Conservation (phyloP, 2,113 vertebrate genomes). For the Capra hircus region DNA sequence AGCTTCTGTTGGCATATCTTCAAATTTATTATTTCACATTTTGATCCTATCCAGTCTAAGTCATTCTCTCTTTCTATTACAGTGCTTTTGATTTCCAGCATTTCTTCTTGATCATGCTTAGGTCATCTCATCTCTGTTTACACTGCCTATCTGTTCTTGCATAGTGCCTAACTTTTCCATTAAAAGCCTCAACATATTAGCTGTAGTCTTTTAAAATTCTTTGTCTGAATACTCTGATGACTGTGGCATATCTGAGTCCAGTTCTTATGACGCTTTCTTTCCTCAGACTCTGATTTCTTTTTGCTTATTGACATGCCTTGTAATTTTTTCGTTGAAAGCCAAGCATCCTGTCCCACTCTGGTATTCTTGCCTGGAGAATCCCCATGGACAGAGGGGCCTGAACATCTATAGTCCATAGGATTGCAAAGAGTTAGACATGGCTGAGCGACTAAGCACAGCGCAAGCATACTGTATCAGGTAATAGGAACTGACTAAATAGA, state of each 20-base stretch:
- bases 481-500: not conserved
- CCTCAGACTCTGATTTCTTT: not conserved
- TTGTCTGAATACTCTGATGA: not conserved
- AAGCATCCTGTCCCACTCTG: not conserved
- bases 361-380: not conserved
- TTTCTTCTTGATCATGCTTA: not conserved
- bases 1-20: not conserved
- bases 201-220: not conserved
- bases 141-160: not conserved
- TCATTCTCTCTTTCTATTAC: not conserved
- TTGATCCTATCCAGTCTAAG: not conserved
- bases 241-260: not conserved
- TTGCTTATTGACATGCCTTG: not conserved
- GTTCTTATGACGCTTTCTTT: not conserved
- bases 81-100: not conserved
- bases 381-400: not conserved
- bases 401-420: not conserved
- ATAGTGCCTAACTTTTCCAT: not conserved
- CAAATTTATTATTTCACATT: not conserved
- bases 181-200: not conserved
- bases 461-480: not conserved
- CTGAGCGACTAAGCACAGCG: not conserved
- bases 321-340: not conserved
- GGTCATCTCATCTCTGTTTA: not conserved
- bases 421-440: fast-evolving